phyloP scores from a whole-genome alignment of 2,888 invertebrate genomes.

The Eupithecia subumbrata region DNA sequence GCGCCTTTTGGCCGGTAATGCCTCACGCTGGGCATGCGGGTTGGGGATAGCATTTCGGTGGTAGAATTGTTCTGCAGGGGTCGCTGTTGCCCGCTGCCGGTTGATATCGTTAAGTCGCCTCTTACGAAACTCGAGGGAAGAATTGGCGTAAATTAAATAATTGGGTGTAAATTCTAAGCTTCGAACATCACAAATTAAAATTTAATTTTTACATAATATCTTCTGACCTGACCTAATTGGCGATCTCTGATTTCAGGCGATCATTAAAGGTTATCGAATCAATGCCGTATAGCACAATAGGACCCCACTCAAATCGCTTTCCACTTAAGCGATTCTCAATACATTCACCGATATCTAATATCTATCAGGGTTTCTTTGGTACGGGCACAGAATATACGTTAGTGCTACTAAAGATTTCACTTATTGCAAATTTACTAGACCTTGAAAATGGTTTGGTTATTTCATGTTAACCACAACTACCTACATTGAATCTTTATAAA shows the following conservation, averaged over 20 bases:
- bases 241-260: conserved; percentile 16
- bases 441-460: not conserved
- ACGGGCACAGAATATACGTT: conserved; percentile 7
- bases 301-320: conserved; percentile 32
- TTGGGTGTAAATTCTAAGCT: too few species aligned
- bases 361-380: conserved; percentile 50
- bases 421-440: not conserved
- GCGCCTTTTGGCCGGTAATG: too few species aligned
- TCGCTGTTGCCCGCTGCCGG: too few species aligned
- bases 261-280: conserved; percentile 36
- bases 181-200: not conserved
- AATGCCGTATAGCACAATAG: conserved; percentile 38
- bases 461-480: not conserved
- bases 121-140: too few species aligned
- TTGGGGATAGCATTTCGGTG: too few species aligned
- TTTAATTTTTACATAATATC: not conserved
- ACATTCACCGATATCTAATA: conserved; percentile 45
- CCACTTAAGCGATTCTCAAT: conserved; percentile 52
- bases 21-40: too few species aligned
- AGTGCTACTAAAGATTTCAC: conserved; percentile 1
- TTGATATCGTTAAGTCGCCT: too few species aligned
- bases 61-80: too few species aligned
- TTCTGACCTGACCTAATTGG: conserved; percentile 31
- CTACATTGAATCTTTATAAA: not conserved
- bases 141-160: too few species aligned